These are phyloP conservation scores for Zeuzera pyrina DNA, from an alignment of 2,888 invertebrate species.

Conservation along the genomic window DNA sequence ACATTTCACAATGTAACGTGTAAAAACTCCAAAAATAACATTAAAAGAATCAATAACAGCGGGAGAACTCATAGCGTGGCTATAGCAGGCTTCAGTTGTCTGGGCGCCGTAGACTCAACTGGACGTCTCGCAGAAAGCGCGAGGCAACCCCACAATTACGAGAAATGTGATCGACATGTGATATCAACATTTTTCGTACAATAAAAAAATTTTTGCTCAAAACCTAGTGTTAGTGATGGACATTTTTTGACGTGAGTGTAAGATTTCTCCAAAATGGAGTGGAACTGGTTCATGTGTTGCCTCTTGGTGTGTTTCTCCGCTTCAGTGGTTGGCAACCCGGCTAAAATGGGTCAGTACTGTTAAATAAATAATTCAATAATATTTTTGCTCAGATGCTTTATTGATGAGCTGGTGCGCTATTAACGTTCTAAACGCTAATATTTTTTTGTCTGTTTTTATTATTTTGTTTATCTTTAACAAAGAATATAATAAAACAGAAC, in stretches of 20 bases:
- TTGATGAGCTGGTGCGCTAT: no score
- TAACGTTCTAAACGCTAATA: no score
- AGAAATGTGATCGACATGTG: slow-evolving; percentile 32
- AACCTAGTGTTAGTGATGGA: slow-evolving; percentile 4
- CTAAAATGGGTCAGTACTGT: slow-evolving; percentile 64
- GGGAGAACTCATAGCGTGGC: slow-evolving; percentile 38
- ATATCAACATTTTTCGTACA: slow-evolving; percentile 25
- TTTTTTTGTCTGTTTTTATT: no score
- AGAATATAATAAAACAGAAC: no score
- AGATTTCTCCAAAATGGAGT: slow-evolving; percentile 46
- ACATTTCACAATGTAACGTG: slow-evolving; percentile 27
- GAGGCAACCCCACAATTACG: slow-evolving; percentile 22
- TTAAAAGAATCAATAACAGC: slow-evolving; percentile 69
- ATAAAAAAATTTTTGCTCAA: slow-evolving; percentile 23
- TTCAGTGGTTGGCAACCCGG: slow-evolving; percentile 48
- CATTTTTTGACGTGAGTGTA: slow-evolving; percentile 24
- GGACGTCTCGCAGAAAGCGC: slow-evolving; percentile 27
- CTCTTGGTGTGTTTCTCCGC: slow-evolving; percentile 30
- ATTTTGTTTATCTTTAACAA: no score
- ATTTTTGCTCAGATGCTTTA: slow-evolving; percentile 24
- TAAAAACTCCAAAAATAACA: slow-evolving; percentile 68
- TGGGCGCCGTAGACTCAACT: slow-evolving; percentile 44
- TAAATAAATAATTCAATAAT: no score
- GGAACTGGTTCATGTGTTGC: slow-evolving; percentile 29
- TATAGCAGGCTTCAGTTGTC: slow-evolving; percentile 50